phyloP scores from a whole-genome alignment of 1,140 invertebrate genomes.

The Euura saliciscinereae region DNA sequence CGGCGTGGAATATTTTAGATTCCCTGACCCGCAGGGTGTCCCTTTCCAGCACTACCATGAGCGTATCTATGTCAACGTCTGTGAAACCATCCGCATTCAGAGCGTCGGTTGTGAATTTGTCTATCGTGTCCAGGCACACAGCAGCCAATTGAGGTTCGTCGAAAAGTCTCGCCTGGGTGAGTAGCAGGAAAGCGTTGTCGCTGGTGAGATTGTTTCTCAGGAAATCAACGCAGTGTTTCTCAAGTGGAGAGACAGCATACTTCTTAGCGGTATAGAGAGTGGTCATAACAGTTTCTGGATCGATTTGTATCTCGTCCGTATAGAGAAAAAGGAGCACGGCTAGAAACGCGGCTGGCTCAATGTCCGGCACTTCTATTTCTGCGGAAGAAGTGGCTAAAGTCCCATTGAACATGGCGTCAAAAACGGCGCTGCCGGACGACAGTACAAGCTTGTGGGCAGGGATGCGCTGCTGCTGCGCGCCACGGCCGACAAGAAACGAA shows the following conservation, averaged over 20 bases:
- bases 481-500: slow-evolving; percentile 78
- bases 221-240: slow-evolving; percentile 86
- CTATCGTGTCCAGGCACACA: slow-evolving; percentile 84
- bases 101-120: slow-evolving; percentile 84
- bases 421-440: slow-evolving; percentile 82
- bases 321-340: slow-evolving; percentile 78
- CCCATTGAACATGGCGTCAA: slow-evolving; percentile 89
- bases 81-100: slow-evolving; percentile 85
- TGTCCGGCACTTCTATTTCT: slow-evolving; percentile 83
- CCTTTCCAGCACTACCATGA: slow-evolving; percentile 80
- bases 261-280: slow-evolving; percentile 88
- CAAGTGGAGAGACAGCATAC: slow-evolving; percentile 82
- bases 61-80: slow-evolving; percentile 84
- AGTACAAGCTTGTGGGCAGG: slow-evolving; percentile 87
- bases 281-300: slow-evolving; percentile 87
- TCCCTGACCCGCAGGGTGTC: slow-evolving; percentile 85
- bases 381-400: slow-evolving; percentile 69
- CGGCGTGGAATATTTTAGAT: slow-evolving; percentile 79
- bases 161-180: slow-evolving; percentile 81
- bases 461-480: slow-evolving; percentile 73
- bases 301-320: slow-evolving; percentile 85
- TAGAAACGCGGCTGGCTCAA: slow-evolving; percentile 80
- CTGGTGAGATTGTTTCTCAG: slow-evolving; percentile 79
- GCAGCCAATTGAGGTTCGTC: slow-evolving; percentile 81
- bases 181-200: slow-evolving; percentile 86